Conservation (phyloP, 53 echinoderm and acorn worm species). For the Mesocentrotus franciscanus region DNA sequence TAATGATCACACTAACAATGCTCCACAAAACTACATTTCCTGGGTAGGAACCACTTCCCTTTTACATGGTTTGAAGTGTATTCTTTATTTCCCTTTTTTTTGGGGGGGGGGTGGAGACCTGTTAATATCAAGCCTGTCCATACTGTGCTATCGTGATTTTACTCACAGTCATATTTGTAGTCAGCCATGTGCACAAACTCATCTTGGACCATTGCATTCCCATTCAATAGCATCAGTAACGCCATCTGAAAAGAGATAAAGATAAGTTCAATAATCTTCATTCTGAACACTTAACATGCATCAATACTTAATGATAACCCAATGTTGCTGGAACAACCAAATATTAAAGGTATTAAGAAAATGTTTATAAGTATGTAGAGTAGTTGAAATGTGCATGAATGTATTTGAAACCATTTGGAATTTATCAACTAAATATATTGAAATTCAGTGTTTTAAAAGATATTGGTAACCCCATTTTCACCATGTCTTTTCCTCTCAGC, state of each 20-base stretch:
- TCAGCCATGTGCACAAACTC: constrained; percentile 72
- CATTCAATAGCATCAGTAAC: constrained; percentile 87
- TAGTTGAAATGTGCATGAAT: not conserved
- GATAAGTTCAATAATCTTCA: not conserved
- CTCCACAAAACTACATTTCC: too few species aligned
- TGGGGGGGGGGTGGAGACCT: too few species aligned
- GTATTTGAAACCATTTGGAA: not conserved
- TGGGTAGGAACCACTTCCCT: too few species aligned
- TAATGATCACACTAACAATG: too few species aligned
- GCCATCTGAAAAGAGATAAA: constrained; percentile 77
- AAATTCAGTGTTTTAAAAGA: not conserved
- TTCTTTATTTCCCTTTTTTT: too few species aligned
- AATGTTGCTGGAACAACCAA: not conserved
- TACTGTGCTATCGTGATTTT: not conserved
- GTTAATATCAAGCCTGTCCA: not conserved
- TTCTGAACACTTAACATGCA: not conserved
- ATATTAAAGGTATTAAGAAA: not conserved
- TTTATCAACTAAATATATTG: not conserved
- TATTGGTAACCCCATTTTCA: not conserved
- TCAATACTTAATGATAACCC: not conserved
- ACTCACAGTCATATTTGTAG: constrained; percentile 98
- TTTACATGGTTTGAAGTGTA: too few species aligned
- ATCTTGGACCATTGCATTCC: constrained; percentile 67
- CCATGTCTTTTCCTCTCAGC: not conserved
- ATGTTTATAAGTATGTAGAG: not conserved